A percentile compares a stretch with the other conserved stretches of the same genome.
Conservation (phyloP, 2,888 invertebrate species). For the Unio delphinus region DNA sequence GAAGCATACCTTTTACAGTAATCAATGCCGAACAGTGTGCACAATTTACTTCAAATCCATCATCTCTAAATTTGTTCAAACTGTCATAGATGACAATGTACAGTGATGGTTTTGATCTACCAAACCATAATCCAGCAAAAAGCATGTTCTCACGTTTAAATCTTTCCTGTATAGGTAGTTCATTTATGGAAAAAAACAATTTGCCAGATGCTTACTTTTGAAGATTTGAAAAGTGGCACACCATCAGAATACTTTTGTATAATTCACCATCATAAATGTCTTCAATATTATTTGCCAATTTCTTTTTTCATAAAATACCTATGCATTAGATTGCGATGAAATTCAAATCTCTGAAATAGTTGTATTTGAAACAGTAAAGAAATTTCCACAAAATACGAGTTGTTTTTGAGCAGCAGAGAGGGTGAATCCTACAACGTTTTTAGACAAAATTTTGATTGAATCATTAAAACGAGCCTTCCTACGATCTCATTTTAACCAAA, state of each 20-base stretch:
- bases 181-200: conserved; percentile 20
- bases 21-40: too few species aligned
- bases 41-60: too few species aligned
- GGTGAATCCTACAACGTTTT: too few species aligned
- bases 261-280: conserved; percentile 26
- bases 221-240: conserved; percentile 27
- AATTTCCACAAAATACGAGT: conserved; percentile 26
- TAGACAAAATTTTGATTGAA: too few species aligned
- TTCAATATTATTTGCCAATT: conserved; percentile 10
- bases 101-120: conserved; percentile 26
- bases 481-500: too few species aligned
- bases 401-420: too few species aligned
- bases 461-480: too few species aligned
- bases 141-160: too few species aligned
- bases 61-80: too few species aligned
- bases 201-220: conserved; percentile 24
- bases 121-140: conserved; percentile 15
- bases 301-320: conserved; percentile 12
- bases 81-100: conserved; percentile 7
- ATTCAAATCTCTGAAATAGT: conserved; percentile 6
- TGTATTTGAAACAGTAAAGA: conserved; percentile 19
- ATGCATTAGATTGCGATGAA: conserved; percentile 3
- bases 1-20: too few species aligned
- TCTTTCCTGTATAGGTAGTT: conserved; percentile 1
- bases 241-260: conserved; percentile 20